These are phyloP conservation scores for Sesia apiformis DNA, from an alignment of 2,888 invertebrate species.

Conservation along the genomic window DNA sequence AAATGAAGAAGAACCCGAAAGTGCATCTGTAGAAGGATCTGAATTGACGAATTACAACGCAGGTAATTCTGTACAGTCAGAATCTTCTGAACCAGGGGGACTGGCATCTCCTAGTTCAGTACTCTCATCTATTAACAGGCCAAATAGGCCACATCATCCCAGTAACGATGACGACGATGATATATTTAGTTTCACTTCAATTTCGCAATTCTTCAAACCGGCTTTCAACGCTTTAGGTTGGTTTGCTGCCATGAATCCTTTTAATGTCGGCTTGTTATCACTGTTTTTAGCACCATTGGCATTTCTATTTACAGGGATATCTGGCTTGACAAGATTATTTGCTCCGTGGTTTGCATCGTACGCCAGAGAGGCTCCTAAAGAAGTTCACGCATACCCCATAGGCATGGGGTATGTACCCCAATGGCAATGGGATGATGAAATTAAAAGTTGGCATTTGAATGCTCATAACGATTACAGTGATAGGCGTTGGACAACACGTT, in stretches of 20 bases:
- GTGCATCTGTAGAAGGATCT: slow-evolving; percentile 47
- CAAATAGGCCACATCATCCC: slow-evolving; percentile 25
- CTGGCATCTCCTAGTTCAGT: slow-evolving; percentile 35
- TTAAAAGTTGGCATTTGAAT: slow-evolving; percentile 68
- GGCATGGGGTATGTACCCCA: slow-evolving; percentile 53
- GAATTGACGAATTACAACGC: slow-evolving; percentile 52
- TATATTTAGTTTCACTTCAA: slow-evolving; percentile 59
- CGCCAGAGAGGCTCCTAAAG: slow-evolving; percentile 52
- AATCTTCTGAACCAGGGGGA: slow-evolving; percentile 32
- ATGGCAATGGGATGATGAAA: slow-evolving; percentile 74
- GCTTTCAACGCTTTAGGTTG: slow-evolving; percentile 67
- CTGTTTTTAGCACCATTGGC: slow-evolving; percentile 77
- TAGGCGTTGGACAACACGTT: slow-evolving; percentile 22
- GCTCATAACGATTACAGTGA: slow-evolving; percentile 4
- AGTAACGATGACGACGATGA: slow-evolving; percentile 51
- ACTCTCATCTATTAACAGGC: slow-evolving; percentile 34
- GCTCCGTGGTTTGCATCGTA: slow-evolving; percentile 78
- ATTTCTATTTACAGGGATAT: slow-evolving; percentile 75
- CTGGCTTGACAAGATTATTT: slow-evolving; percentile 76
- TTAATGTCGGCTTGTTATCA: slow-evolving; percentile 75
- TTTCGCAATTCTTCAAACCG: slow-evolving; percentile 62
- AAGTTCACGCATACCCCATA: slow-evolving; percentile 44
- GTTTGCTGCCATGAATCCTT: slow-evolving; percentile 72
- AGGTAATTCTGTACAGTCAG: slow-evolving; percentile 28
- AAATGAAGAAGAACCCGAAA: slow-evolving; percentile 39